Conservation (phyloP, 2,888 invertebrate species). For the Melanargia galathea region DNA sequence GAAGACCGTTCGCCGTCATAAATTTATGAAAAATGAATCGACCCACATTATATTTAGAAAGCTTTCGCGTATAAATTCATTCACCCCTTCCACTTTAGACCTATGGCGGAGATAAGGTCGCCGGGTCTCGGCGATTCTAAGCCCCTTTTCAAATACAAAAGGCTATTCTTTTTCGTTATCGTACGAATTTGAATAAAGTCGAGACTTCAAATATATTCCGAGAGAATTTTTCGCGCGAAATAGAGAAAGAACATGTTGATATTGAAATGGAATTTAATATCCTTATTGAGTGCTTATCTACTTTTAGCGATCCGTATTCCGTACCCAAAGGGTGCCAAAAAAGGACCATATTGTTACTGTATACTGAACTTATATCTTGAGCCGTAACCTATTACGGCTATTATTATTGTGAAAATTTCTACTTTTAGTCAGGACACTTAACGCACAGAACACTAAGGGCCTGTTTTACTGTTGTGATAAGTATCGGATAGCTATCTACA, state of each 20-base stretch:
- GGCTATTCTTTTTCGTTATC: slow-evolving; percentile 17
- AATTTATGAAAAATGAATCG: slow-evolving; percentile 19
- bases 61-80: slow-evolving; percentile 27
- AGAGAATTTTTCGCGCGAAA: background rate
- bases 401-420: too few species aligned
- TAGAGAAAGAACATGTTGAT: slow-evolving; percentile 3
- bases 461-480: too few species aligned
- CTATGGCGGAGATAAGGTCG: slow-evolving; percentile 12
- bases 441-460: too few species aligned
- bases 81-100: slow-evolving; percentile 15
- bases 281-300: too few species aligned
- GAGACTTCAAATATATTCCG: slow-evolving; percentile 10
- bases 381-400: too few species aligned
- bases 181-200: slow-evolving; percentile 15
- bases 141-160: slow-evolving; percentile 19
- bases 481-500: too few species aligned
- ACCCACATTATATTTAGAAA: slow-evolving; percentile 25
- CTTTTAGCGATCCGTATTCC: too few species aligned
- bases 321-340: too few species aligned
- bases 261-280: slow-evolving; percentile 13
- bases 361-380: too few species aligned
- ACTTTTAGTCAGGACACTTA: too few species aligned
- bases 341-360: too few species aligned
- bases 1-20: slow-evolving; percentile 15
- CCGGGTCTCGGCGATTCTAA: slow-evolving; percentile 5